Evolutionary conservation across 53 echinoderm and acorn worm genomes (phyloP), one percentile per base, ranked within the genome.

Genomic region (Luidia sarsii): DNA sequence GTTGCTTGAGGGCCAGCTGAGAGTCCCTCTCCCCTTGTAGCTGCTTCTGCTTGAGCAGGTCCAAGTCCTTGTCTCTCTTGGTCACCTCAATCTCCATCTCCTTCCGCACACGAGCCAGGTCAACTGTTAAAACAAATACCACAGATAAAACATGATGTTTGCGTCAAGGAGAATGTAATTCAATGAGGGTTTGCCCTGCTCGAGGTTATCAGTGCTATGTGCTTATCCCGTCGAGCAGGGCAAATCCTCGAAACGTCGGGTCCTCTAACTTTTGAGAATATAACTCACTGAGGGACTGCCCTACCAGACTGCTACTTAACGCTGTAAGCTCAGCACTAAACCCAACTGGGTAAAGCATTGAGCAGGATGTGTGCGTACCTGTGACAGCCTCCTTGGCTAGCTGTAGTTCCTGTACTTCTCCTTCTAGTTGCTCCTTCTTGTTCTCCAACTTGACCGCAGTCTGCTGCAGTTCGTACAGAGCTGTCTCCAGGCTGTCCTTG

Each of bases 401-500:
- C 61, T 89, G 87, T 3, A 91, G 89, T 73, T 99, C 99, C 35
- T 99, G 99, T 4, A 99, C 62, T 51, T 94, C 94, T 0, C 82
- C 87, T 65, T 99, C 99, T 28, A 99, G 85, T 34, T 99, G 94
- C 15, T 90, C 89, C 48, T 90, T 91, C 43, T 85, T 80, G 43
- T 88, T 87, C 60, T 99, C 99, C 16, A 99, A 81, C 73, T 91
- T 99, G 33, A 84, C 89, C 8, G 83, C 73, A 2, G 82, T 82
- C 59, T 94, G 89, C 51, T 99, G 99, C n/a, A 73, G 38, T 33
- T 99, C 99, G 68, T 99, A 99, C 57, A 99, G 67, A 13, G 91
- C 70, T 11, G 88, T 83, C 82, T 97, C 99, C 22, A 99, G 73
- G 38, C 99, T 89, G 16, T 99, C 99, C 53, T 99, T 99, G 73